phyloP scores from a whole-genome alignment of 2,113 vertebrate species.

The Lethenteron camtschaticum region DNA sequence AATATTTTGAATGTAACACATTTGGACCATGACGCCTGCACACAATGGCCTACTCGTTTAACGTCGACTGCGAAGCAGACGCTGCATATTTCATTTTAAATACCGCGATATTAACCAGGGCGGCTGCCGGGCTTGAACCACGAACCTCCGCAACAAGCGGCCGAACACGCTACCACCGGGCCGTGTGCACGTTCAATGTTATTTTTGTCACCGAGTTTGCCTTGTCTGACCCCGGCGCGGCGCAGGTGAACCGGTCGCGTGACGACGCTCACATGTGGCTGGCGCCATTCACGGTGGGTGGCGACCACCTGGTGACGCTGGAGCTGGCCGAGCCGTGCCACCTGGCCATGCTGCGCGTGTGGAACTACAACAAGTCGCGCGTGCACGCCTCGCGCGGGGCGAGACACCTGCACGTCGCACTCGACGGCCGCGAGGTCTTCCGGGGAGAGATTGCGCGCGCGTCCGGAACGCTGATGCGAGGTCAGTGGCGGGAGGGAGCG shows the following conservation, averaged over 20 bases:
- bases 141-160: too few relatives aligned
- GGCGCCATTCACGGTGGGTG: conserved; percentile 59
- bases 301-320: conserved; percentile 12
- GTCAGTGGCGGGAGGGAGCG: conserved; percentile 19
- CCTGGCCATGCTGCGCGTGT: conserved; percentile 76
- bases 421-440: conserved; percentile 58
- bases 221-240: too few relatives aligned
- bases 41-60: too few relatives aligned
- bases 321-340: conserved; percentile 43
- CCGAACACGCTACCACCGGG: too few relatives aligned
- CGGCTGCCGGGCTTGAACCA: too few relatives aligned
- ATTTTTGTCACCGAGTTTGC: too few relatives aligned
- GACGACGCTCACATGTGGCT: conserved; percentile 97
- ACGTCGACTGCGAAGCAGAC: too few relatives aligned
- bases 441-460: conserved; percentile 87
- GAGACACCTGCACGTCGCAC: conserved; percentile 50
- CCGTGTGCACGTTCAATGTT: too few relatives aligned
- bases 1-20: too few relatives aligned
- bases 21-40: too few relatives aligned
- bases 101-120: too few relatives aligned
- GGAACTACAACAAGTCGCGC: conserved; percentile 98
- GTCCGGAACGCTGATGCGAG: conserved; percentile 62
- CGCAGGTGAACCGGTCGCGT: conserved; percentile 49
- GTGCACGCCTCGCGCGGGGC: conserved; percentile 81
- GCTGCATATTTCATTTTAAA: too few relatives aligned